A percentile compares a stretch with the other conserved stretches of the same genome.
These are phyloP conservation scores for Alloscopus bannaensis DNA, from an alignment of 2,888 invertebrate genomes.

Conservation along the genomic window DNA sequence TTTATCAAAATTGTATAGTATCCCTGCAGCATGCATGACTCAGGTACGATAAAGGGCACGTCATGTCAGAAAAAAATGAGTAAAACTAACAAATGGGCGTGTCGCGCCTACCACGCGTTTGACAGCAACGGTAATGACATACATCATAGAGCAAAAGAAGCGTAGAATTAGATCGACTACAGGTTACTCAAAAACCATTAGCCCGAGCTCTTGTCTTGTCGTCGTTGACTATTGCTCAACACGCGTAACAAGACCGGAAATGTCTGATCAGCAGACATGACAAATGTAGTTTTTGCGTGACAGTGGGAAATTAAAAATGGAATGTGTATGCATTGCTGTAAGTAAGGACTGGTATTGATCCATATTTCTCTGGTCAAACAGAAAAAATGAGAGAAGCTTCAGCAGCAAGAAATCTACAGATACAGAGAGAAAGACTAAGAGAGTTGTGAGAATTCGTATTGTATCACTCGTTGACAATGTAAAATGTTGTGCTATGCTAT, in stretches of 20 bases:
- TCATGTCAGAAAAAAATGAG: conserved; percentile 19
- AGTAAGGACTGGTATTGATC: too few relatives aligned
- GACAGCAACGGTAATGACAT: conserved; percentile 47
- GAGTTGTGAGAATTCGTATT: too few relatives aligned
- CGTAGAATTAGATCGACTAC: conserved; percentile 26
- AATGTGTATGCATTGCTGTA: neutral
- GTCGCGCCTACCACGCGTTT: conserved; percentile 23
- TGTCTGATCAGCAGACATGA: conserved; percentile 70
- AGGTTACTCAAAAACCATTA: neutral
- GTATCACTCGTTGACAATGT: too few relatives aligned
- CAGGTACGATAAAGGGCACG: neutral
- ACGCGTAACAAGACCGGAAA: conserved; percentile 55
- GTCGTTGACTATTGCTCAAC: conserved; percentile 40
- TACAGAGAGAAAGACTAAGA: too few relatives aligned
- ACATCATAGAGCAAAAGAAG: conserved; percentile 1
- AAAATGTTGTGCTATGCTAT: too few relatives aligned
- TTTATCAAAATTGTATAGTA: too few relatives aligned
- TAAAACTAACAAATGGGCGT: conserved; percentile 60
- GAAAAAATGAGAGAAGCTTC: too few relatives aligned
- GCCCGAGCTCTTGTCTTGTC: neutral
- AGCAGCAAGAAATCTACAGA: too few relatives aligned
- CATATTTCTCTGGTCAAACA: too few relatives aligned
- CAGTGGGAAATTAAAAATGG: too few relatives aligned
- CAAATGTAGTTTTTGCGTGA: conserved; percentile 47
- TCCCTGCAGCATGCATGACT: neutral